Evolutionary conservation across 2,888 invertebrate species (phyloP).

Genomic region (Beris morrisii): DNA sequence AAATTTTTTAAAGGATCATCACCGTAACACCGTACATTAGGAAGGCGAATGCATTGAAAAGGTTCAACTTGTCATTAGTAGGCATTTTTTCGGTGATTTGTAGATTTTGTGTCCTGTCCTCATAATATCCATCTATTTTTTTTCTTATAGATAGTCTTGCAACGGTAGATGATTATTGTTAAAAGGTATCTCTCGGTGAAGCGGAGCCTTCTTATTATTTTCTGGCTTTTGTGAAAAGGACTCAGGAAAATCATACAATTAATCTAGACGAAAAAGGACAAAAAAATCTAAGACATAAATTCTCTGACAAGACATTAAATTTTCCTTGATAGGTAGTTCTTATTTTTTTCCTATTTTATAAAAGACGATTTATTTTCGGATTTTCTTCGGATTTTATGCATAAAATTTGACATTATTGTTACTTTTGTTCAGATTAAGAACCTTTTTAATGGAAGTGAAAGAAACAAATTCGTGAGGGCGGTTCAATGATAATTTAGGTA

Average conservation of each 20-base stretch:
- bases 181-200: slow-evolving; percentile 10
- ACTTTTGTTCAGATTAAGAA: neutral
- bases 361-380: neutral
- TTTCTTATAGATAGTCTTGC: slow-evolving; percentile 12
- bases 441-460: neutral
- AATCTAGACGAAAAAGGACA: slow-evolving; percentile 3
- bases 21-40: neutral
- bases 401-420: slow-evolving; percentile 6
- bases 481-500: too few relatives aligned
- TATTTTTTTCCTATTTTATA: neutral
- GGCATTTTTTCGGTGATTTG: slow-evolving; percentile 38
- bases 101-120: slow-evolving; percentile 29
- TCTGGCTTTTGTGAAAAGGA: slow-evolving; percentile 4
- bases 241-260: slow-evolving; percentile 23
- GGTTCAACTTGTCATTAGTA: slow-evolving; percentile 39
- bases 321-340: neutral
- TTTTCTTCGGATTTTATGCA: slow-evolving; percentile 1
- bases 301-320: neutral
- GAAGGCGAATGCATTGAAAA: slow-evolving; percentile 24
- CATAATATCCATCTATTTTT: neutral
- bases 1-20: slow-evolving; percentile 1
- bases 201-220: slow-evolving; percentile 13
- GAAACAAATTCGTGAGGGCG: neutral
- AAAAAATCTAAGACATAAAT: slow-evolving; percentile 18
- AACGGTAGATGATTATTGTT: neutral